A percentile compares a stretch with the other conserved stretches of the same genome.
These are phyloP conservation scores for Anarrhichthys ocellatus DNA, from an alignment of 2,113 vertebrate species.

Conservation along the genomic window DNA sequence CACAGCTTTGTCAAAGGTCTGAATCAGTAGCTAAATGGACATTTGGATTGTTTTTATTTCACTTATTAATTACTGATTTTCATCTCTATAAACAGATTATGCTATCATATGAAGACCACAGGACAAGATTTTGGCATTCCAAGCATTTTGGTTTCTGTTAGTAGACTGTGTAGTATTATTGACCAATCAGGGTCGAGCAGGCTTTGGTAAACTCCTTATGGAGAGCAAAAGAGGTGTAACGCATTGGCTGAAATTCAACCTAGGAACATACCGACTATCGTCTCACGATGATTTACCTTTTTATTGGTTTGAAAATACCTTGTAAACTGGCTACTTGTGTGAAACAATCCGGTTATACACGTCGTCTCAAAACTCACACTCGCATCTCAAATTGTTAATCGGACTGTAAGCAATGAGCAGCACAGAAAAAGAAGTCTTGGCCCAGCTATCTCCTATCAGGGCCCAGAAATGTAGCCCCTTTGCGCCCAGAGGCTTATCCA, in stretches of 20 bases:
- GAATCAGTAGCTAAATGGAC: not conserved
- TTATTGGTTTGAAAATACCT: not conserved
- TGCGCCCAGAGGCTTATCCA: not conserved
- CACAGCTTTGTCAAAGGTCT: not conserved
- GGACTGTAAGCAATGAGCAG: not conserved
- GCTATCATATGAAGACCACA: not conserved
- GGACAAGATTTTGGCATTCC: no score
- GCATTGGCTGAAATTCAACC: not conserved
- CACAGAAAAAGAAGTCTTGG: no score
- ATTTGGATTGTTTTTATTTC: constrained; percentile 10
- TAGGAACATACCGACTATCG: not conserved
- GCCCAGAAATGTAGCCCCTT: not conserved
- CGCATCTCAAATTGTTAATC: not conserved
- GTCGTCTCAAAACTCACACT: no score
- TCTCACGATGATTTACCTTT: not conserved
- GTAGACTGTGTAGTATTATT: not conserved
- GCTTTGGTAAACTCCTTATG: not conserved
- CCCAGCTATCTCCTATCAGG: not conserved
- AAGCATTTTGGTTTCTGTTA: no score
- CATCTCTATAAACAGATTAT: not conserved
- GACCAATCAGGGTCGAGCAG: not conserved
- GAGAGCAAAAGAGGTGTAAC: not conserved
- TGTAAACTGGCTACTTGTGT: no score
- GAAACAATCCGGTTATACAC: no score
- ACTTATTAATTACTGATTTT: not conserved